Evolutionary conservation across 2,113 vertebrate species (phyloP), one percentile per base, ranked within the genome.

Genomic region (Scalopus aquaticus): DNA sequence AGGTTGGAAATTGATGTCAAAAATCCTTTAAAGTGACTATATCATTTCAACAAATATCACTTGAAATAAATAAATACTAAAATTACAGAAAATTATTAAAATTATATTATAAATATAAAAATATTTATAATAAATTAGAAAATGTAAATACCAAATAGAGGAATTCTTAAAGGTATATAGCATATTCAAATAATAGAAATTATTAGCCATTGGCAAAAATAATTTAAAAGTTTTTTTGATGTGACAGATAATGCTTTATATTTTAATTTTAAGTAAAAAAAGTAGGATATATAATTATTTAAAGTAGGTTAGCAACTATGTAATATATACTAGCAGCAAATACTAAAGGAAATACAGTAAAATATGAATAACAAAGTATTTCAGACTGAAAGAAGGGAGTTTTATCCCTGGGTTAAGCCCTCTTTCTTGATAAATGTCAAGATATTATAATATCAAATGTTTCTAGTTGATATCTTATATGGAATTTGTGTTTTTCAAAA

Each of bases 401-500:
- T 15, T 39, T 58, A 13, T 28, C 37, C 26, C 37, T 62, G 2
- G 70, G 24, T 67, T 88, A 95, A 77, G 22, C 3, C 15, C 76
- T 2, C 26, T 73, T 88, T 90, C 37, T 74, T 60, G 74, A 24
- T 82, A 82, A 90, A 88, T 90, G 26, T 91, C n/a, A 92, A 85
- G 26, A n/a, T 78, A 74, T 54, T 94, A 82, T 94, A 88, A 82
- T 70, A 80, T 60, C 77, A 94, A 56, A 87, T 3, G 0, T 94
- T 89, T 80, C 37, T 72, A 51, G 32, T 76, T 39, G 28, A 44
- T 91, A 32, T 65, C 20, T 84, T 85, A 46, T 37, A 20, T 73
- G 22, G 17, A 87, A 92, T 92, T 96, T 90, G 26, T 90, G 35
- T 84, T 72, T 96, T 94, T 95, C 80, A 94, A 92, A 76, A 42